Conservation (phyloP, 2,797 vertebrate species). For the Myiotriccus ornatus region DNA sequence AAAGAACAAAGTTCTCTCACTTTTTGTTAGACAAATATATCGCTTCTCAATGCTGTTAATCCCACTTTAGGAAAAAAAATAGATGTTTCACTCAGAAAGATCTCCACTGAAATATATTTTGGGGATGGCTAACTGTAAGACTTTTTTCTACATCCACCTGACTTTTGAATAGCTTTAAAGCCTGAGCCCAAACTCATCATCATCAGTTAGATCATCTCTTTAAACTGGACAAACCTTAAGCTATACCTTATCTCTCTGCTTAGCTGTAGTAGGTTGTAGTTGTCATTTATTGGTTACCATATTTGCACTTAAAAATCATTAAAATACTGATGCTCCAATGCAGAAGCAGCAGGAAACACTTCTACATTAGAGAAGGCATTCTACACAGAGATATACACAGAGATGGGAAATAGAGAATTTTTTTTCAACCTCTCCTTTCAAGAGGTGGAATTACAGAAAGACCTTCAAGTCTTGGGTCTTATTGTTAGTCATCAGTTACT, state of each 20-base stretch:
- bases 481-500: not conserved
- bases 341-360: not conserved
- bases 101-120: not conserved
- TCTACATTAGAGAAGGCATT: not conserved
- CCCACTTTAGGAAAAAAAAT: not conserved
- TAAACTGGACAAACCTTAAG: not conserved
- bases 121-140: not conserved
- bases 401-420: not conserved
- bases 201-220: not conserved
- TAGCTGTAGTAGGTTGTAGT: not conserved
- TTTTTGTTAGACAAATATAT: not conserved
- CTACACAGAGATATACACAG: not conserved
- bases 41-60: not conserved
- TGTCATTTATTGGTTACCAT: not conserved
- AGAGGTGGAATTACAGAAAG: not conserved
- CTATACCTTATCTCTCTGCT: not conserved
- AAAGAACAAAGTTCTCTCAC: not conserved
- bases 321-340: not conserved
- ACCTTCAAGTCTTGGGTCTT: not conserved
- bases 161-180: not conserved
- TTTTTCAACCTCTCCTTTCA: not conserved
- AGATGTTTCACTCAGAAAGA: not conserved
- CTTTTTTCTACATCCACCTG: not conserved
- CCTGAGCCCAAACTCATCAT: not conserved
- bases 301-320: not conserved